These are phyloP conservation scores for Litoditis marina DNA, from an alignment of 2,888 invertebrate genomes.

Conservation along the genomic window DNA sequence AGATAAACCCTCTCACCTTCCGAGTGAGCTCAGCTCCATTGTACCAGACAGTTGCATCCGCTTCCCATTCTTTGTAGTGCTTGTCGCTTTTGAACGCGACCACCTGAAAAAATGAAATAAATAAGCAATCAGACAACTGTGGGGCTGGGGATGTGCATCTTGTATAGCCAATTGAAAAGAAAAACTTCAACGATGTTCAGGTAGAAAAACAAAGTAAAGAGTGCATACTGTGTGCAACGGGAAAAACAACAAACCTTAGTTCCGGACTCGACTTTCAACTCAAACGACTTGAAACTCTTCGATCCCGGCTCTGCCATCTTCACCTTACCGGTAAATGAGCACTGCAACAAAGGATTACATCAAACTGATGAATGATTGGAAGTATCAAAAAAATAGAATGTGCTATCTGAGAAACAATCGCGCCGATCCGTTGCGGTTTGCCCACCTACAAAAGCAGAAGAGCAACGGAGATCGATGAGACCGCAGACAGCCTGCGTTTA, in stretches of 20 bases:
- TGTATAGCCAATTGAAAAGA: too few species aligned
- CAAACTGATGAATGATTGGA: not conserved
- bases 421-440: too few species aligned
- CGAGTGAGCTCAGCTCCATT: slow-evolving; percentile 42
- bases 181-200: too few species aligned
- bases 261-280: slow-evolving; percentile 47
- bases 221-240: not conserved
- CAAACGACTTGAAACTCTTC: slow-evolving; percentile 53
- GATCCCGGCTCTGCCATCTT: slow-evolving; percentile 56
- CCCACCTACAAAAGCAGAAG: too few species aligned
- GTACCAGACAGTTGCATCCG: slow-evolving; percentile 53
- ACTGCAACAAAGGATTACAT: slow-evolving; percentile 11
- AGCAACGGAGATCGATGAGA: too few species aligned
- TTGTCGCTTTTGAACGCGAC: slow-evolving; percentile 34
- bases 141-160: too few species aligned
- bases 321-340: slow-evolving; percentile 51
- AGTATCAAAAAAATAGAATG: too few species aligned
- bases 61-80: slow-evolving; percentile 38
- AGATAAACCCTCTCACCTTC: too few species aligned
- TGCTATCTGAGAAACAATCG: too few species aligned
- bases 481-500: too few species aligned
- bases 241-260: slow-evolving; percentile 2
- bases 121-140: too few species aligned
- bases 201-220: too few species aligned
- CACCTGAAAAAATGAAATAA: slow-evolving; percentile 25